Evolutionary conservation across 2,797 vertebrate genomes (phyloP).

Genomic region (Takifugu rubripes): DNA sequence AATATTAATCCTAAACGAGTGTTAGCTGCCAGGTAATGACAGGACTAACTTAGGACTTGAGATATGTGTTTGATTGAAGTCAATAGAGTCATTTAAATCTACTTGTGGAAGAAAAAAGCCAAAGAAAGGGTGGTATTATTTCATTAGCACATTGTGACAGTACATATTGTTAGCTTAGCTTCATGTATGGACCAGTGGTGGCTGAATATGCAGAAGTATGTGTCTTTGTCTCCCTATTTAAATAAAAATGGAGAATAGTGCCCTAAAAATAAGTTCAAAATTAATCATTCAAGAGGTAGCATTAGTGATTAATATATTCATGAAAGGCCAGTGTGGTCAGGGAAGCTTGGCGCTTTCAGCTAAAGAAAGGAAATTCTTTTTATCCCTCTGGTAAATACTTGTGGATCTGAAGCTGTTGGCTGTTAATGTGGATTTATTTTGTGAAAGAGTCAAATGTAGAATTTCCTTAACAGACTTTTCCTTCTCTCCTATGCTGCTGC

Average conservation of each 20-base stretch:
- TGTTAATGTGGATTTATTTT: constrained; percentile 1
- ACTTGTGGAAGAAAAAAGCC: not conserved
- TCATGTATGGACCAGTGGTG: not conserved
- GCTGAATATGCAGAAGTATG: not conserved
- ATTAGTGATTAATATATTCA: constrained; percentile 11
- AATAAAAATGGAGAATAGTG: constrained; percentile 1
- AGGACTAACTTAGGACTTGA: constrained; percentile 18
- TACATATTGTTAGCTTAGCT: not conserved
- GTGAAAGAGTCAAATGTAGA: constrained; percentile 5
- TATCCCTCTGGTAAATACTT: too few species aligned
- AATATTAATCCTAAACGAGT: constrained; percentile 30
- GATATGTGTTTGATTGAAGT: constrained; percentile 15
- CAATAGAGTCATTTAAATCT: not conserved
- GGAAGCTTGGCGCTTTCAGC: not conserved
- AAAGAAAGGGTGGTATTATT: not conserved
- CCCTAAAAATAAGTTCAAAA: constrained; percentile 12
- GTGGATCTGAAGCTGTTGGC: not conserved
- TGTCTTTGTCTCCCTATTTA: not conserved
- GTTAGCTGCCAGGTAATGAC: constrained; percentile 40
- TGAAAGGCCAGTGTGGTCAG: constrained; percentile 6
- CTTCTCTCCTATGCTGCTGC: constrained; percentile 17
- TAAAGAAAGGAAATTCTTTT: too few species aligned
- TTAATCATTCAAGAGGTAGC: not conserved
- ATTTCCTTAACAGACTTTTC: constrained; percentile 12
- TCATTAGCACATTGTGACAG: not conserved